Conservation (phyloP, 1,140 invertebrate genomes). For the Zaprionus ghesquierei region DNA sequence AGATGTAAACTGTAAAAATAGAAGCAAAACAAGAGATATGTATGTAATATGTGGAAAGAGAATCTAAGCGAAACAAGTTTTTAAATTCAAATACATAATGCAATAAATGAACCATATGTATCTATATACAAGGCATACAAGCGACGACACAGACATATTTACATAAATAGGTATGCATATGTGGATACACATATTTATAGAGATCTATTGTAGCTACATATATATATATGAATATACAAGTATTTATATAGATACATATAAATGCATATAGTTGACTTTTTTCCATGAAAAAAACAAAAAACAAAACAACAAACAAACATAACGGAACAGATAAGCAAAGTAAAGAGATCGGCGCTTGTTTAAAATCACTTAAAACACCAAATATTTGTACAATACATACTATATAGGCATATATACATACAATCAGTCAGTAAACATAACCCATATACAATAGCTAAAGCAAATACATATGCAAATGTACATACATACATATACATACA, state of each 20-base stretch:
- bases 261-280: slow-evolving; percentile 43
- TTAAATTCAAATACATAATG: slow-evolving; percentile 33
- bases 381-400: slow-evolving; percentile 36
- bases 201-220: slow-evolving; percentile 17
- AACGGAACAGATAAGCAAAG: slow-evolving; percentile 3
- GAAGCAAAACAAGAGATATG: slow-evolving; percentile 5
- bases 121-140: slow-evolving; percentile 15
- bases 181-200: slow-evolving; percentile 24
- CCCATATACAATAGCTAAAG: slow-evolving; percentile 45
- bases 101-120: slow-evolving; percentile 19
- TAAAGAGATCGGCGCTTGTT: slow-evolving; percentile 24
- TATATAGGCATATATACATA: slow-evolving; percentile 13
- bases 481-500: slow-evolving; percentile 3
- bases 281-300: slow-evolving; percentile 47
- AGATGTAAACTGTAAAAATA: slow-evolving; percentile 54
- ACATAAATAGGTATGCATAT: slow-evolving; percentile 16
- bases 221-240: slow-evolving; percentile 18
- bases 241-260: slow-evolving; percentile 16
- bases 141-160: not conserved
- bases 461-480: slow-evolving; percentile 26
- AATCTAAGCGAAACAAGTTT: slow-evolving; percentile 41
- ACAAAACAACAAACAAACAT: slow-evolving; percentile 9
- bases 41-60: slow-evolving; percentile 4
- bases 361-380: slow-evolving; percentile 11
- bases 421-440: slow-evolving; percentile 15